Base-by-base conservation (phyloP, 2,888 invertebrate genomes). In the Dolichomitus sp. region DNA sequence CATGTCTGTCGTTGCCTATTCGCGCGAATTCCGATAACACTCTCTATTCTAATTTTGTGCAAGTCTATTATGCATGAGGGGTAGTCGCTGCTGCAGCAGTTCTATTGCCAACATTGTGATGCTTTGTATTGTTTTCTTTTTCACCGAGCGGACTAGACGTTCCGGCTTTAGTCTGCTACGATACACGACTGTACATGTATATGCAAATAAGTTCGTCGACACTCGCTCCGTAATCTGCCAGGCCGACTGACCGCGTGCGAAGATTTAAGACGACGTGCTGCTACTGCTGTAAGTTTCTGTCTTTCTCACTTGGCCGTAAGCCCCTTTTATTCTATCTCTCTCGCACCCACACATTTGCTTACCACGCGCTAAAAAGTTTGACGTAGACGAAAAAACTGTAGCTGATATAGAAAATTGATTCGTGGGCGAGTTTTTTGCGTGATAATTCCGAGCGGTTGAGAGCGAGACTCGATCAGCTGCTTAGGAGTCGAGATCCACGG, bases 1-100 rank as follows among this genome's bases (percentile, higher is more conserved):
- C 87, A 88, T 88, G 23, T 79, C 48, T 70, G 7, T 75, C 19
- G 19, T 40, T 19, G n/a, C 5, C 14, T 27, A 6, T 27, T 11
- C 14, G 14, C 23, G 27, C 27, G 27, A 54, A 12, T 5, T 54
- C 12, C 27, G 27, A 54, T 27, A 14, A 54, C 9, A 54, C 23
- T n/a, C 17, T 1, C 42, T 52, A 40, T 17, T 33, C 57, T 52
- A 61, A 68, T 73, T 66, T 12, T 9, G 61, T 61, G 7, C 66
- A 11, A 37, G 12, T 73, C 17, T 40, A 72, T 63, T 72, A 50
- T 48, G n/a, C 33, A 72, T 45, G 70, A 54, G 59, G 7, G n/a
- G 19, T 19, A 23, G 12, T 23, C 33, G 17, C 17, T n/a, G n/a
- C n/a, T 7, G 14, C 17, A 14, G 5, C 54, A 33, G 11, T 42